A percentile compares a stretch with the other conserved stretches of the same genome.
These are phyloP conservation scores for Zaprionus capensis DNA, from an alignment of 1,140 invertebrate genomes.

Conservation along the genomic window DNA sequence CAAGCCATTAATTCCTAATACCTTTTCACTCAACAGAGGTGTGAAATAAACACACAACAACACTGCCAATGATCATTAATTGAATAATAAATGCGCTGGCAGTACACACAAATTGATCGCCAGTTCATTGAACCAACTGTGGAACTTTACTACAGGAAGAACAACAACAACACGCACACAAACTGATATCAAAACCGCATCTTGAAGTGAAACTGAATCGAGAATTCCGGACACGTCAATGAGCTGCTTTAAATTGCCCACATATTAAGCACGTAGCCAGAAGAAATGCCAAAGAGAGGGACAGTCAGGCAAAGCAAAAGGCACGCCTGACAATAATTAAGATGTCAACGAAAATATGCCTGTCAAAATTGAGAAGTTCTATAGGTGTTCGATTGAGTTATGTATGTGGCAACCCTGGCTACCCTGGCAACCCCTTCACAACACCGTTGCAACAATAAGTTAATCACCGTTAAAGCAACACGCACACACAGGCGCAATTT, in stretches of 20 bases:
- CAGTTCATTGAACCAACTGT: slow-evolving; percentile 64
- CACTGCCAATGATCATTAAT: slow-evolving; percentile 64
- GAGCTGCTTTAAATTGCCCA: slow-evolving; percentile 74
- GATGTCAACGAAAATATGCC: slow-evolving; percentile 73
- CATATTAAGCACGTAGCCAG: slow-evolving; percentile 68
- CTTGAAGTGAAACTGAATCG: slow-evolving; percentile 18
- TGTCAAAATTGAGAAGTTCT: slow-evolving; percentile 56
- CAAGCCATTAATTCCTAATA: slow-evolving; percentile 22
- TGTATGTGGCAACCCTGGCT: slow-evolving; percentile 21
- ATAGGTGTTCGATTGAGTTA: slow-evolving; percentile 70
- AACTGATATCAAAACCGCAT: slow-evolving; percentile 28
- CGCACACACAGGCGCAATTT: slow-evolving; percentile 19
- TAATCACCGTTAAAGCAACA: slow-evolving; percentile 44
- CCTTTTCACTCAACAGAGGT: slow-evolving; percentile 34
- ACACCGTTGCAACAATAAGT: slow-evolving; percentile 7
- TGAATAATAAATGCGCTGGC: slow-evolving; percentile 55
- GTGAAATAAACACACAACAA: slow-evolving; percentile 64
- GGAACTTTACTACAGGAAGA: slow-evolving; percentile 19
- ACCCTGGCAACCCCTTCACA: background rate
- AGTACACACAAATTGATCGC: slow-evolving; percentile 45
- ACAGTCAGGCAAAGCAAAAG: slow-evolving; percentile 34
- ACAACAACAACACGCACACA: slow-evolving; percentile 34
- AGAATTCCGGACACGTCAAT: slow-evolving; percentile 61
- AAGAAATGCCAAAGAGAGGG: slow-evolving; percentile 27
- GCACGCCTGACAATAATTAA: slow-evolving; percentile 71